Conservation (phyloP, 2,888 invertebrate genomes). For the Leucophora obtusa region DNA sequence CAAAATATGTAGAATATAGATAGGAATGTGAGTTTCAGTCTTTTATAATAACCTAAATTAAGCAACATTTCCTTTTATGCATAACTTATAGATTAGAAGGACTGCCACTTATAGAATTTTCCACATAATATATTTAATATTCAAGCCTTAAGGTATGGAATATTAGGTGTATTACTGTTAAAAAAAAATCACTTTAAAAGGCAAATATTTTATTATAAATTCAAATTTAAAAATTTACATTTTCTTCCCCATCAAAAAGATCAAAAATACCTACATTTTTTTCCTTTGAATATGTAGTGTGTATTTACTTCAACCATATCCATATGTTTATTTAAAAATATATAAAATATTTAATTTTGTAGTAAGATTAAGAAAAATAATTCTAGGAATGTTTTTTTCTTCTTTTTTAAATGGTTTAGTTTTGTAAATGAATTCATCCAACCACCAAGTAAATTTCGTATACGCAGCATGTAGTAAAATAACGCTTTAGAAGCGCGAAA, state of each 20-base stretch:
- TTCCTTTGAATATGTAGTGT: not conserved
- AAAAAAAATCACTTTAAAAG: not conserved
- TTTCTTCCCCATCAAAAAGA: not conserved
- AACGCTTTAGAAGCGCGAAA: conserved; percentile 35
- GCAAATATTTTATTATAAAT: not conserved
- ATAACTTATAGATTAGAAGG: conserved; percentile 63
- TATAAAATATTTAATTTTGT: not conserved
- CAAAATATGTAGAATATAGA: conserved; percentile 6
- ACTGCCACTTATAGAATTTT: conserved; percentile 2
- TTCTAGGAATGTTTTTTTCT: conserved; percentile 50
- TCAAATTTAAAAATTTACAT: too few relatives aligned
- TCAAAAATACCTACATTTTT: conserved; percentile 1
- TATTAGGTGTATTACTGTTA: not conserved
- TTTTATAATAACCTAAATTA: conserved; percentile 61
- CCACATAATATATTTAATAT: conserved; percentile 38
- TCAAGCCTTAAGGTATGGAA: conserved; percentile 24
- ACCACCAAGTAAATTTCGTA: not conserved
- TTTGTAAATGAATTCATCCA: not conserved
- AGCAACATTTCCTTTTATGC: conserved; percentile 66
- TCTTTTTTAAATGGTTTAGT: not conserved
- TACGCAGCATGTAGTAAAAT: conserved; percentile 18
- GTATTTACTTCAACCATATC: not conserved
- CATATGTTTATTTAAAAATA: conserved; percentile 1
- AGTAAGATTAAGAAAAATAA: not conserved
- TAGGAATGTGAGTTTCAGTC: not conserved